Base-by-base conservation (phyloP, 2,888 invertebrate species). In the Pterostichus madidus region DNA sequence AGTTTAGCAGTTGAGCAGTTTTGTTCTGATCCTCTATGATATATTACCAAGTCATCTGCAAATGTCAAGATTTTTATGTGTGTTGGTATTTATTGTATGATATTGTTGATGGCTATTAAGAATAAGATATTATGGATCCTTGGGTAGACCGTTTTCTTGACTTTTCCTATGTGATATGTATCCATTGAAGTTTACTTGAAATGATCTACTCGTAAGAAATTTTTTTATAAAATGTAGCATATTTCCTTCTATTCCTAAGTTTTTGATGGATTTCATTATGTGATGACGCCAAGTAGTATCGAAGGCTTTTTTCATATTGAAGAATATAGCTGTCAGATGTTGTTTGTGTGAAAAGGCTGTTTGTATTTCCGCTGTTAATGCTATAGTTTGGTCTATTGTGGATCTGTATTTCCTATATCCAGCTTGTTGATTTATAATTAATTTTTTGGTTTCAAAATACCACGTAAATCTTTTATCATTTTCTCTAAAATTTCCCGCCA, bases 81-180 rank as follows among this genome's bases (percentile, higher is more conserved):
- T 35, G 35, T 35, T 35, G 61, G 32, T 13, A 61, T 10, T 6
- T 10, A 10, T 24, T 15, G 3, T 44, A 77, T 24, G 39, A 83
- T 68, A 35, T 79, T 53, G 31, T 84, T 84, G n/a, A 84, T 83
- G 0, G 83, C 83, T 13, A 84, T 75, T 31, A 84, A 56, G 13
- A 84, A 83, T 2, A 84, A 83, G 82, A 81, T 17, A 83, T 17
- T 6, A 83, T 76, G 8, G 84, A 84, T 10, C 83, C 84, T 73
- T 84, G 82, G 84, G 80, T 11, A 76, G 77, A 6, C 83, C 83
- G 83, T 84, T 84, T 64, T 84, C 35, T 39, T 73, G 35, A 3
- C 8, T 7, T 49, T 32, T 46, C 35, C 8, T 31, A 49, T 64
- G 10, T 73, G 64, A 10, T 61, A 52, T 11, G 39, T 8, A 11